These are phyloP conservation scores for Drosophila athabasca DNA, from an alignment of 1,140 invertebrate species.

Conservation along the genomic window DNA sequence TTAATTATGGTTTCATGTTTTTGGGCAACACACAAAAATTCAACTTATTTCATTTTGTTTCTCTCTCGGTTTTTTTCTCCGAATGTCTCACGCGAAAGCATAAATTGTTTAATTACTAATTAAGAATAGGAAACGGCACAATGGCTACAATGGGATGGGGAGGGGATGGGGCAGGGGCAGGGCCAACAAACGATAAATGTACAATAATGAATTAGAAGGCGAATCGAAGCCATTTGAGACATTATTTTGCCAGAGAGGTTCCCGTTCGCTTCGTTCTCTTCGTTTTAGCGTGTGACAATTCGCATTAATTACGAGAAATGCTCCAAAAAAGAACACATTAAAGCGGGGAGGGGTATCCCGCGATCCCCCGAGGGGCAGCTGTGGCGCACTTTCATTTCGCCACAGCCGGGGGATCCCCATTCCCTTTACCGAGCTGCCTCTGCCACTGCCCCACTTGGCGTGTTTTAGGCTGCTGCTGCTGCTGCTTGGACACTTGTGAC, in stretches of 20 bases:
- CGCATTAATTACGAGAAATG: slow-evolving; percentile 79
- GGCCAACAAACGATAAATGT: slow-evolving; percentile 53
- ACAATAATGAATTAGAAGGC: slow-evolving; percentile 62
- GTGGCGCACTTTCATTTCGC: too few species aligned
- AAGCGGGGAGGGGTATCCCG: slow-evolving; percentile 13
- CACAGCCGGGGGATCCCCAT: slow-evolving; percentile 22
- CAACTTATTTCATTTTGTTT: slow-evolving; percentile 57
- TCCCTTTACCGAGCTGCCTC: slow-evolving; percentile 5
- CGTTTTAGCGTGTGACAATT: slow-evolving; percentile 77
- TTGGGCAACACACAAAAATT: slow-evolving; percentile 57
- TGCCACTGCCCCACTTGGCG: slow-evolving; percentile 28
- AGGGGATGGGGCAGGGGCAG: too few species aligned
- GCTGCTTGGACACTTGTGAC: slow-evolving; percentile 76
- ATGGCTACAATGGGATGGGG: too few species aligned
- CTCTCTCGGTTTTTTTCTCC: slow-evolving; percentile 14
- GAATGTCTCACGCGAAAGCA: slow-evolving; percentile 62
- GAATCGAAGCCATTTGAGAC: slow-evolving; percentile 68
- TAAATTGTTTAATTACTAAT: slow-evolving; percentile 82
- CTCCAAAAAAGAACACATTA: slow-evolving; percentile 74
- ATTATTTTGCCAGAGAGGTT: slow-evolving; percentile 20
- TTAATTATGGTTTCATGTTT: slow-evolving; percentile 51
- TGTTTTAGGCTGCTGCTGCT: slow-evolving; percentile 47
- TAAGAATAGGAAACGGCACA: slow-evolving; percentile 64
- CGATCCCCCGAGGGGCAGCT: neutral
- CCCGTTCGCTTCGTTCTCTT: slow-evolving; percentile 12